These are phyloP conservation scores for Coracopsis vasa DNA, from an alignment of 2,113 vertebrate genomes.

Conservation along the genomic window DNA sequence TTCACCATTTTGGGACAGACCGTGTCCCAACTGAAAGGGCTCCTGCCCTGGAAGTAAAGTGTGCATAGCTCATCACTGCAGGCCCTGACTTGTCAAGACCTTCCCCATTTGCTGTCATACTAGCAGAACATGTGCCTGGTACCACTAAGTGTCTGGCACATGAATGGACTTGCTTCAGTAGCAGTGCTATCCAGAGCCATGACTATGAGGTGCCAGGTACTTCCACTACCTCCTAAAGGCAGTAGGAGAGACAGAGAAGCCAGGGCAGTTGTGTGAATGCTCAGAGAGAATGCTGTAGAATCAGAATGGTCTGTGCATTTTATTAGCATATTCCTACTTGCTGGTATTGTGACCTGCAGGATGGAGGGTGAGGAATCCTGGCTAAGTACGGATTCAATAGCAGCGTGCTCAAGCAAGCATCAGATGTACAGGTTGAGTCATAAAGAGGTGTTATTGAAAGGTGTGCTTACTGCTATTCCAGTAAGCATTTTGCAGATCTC, in stretches of 20 bases:
- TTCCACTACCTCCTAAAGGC: not conserved
- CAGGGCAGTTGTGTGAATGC: not conserved
- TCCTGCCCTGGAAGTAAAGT: not conserved
- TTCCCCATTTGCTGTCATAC: not conserved
- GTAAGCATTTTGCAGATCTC: not conserved
- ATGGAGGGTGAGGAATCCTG: not conserved
- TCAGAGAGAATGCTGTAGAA: not conserved
- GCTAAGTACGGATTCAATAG: not conserved
- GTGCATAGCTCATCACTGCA: not conserved
- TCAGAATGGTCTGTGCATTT: not conserved
- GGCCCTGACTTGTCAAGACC: not conserved
- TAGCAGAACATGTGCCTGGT: not conserved
- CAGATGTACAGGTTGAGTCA: not conserved
- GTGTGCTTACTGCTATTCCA: not conserved
- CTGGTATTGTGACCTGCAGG: not conserved
- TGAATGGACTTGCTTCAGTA: too few relatives aligned
- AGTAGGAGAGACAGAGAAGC: not conserved
- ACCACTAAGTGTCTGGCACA: not conserved
- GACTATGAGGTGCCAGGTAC: not conserved
- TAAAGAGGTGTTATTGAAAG: not conserved
- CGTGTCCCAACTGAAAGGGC: not conserved
- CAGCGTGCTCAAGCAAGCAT: not conserved
- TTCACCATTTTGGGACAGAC: not conserved
- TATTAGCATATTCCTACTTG: not conserved
- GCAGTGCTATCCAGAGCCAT: not conserved